Evolutionary conservation across 2,113 vertebrate genomes (phyloP), one percentile per base, ranked within the genome.

Genomic region (Speoplatyrhinus poulsoni): DNA sequence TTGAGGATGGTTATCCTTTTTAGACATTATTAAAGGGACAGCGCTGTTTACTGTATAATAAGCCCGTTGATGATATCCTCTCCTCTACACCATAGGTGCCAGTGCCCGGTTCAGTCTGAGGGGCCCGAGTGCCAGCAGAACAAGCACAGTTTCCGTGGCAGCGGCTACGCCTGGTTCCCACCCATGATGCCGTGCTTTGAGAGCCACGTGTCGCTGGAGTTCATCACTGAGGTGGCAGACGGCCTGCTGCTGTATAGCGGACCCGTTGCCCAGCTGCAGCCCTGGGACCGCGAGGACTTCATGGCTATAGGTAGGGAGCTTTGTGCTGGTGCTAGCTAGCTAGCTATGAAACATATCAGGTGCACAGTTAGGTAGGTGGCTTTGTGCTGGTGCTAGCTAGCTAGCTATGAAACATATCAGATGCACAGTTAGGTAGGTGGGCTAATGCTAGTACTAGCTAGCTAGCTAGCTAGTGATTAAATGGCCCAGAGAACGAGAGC

Each of bases 51-150:
- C 26, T 26, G 26, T 26, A 6, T 41, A 41, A 41, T 41, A 3
- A 41, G 5, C 36, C 36, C 36, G 26, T 26, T 26, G 26, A 26
- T 3, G 57, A 58, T 84, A 46, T 78, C 61, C 7, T 63, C 60
- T 56, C 59, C 32, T 65, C 17, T 68, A 49, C 56, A 12, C 82
- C 87, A 67, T 80, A 96, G 95, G 89, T 96, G 95, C 86, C 93
- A 92, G 60, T 97, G 95, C 82, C 91, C 92, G 3, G 74, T 93
- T 72, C 94, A 92, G 11, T 95, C 94, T 49, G 93, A 95, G 16
- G 96, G 95, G 62, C 93, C 95, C 8, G 93, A 95, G 64, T 96
- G 96, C 91, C 95, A 96, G 88, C 95, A 95, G 87, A 95, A 94
- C 72, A 95, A 94, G 79, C 94, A 91, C 88, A 94, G 94, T 93